phyloP scores from a whole-genome alignment of 2,888 invertebrate genomes.

The Plagiodera versicolora region DNA sequence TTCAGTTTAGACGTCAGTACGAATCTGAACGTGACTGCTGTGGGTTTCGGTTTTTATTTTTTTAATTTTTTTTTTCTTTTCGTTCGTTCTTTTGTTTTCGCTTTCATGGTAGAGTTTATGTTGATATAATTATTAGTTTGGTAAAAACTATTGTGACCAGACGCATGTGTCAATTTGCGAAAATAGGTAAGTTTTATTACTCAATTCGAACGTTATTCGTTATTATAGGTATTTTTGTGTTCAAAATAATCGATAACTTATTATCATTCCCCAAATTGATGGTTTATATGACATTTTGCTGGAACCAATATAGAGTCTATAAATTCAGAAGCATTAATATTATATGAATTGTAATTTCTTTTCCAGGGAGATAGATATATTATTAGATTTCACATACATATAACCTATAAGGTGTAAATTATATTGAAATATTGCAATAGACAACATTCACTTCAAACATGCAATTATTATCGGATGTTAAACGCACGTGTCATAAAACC shows the following conservation, averaged over 20 bases:
- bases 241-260: constrained; percentile 24
- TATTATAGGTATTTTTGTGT: constrained; percentile 14
- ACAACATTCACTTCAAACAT: background rate
- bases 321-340: background rate
- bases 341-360: background rate
- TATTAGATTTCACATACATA: too few species aligned
- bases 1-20: constrained; percentile 29
- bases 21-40: constrained; percentile 38
- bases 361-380: too few species aligned
- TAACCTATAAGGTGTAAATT: too few species aligned
- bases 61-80: constrained; percentile 45
- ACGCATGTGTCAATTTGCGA: constrained; percentile 28
- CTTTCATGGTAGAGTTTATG: constrained; percentile 36
- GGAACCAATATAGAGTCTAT: constrained; percentile 4
- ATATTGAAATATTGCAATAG: too few species aligned
- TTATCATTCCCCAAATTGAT: constrained; percentile 11
- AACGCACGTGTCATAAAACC: background rate
- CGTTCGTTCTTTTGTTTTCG: constrained; percentile 44
- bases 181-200: constrained; percentile 34
- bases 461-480: background rate
- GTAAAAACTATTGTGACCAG: constrained; percentile 27
- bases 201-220: constrained; percentile 15
- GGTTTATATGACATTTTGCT: constrained; percentile 6
- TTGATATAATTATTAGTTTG: constrained; percentile 26
- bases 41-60: constrained; percentile 44